Percentiles rank a stretch among this genome's conserved stretches.
Conservation (phyloP, 2,888 invertebrate genomes). For the Flabesymbios commensalis region DNA sequence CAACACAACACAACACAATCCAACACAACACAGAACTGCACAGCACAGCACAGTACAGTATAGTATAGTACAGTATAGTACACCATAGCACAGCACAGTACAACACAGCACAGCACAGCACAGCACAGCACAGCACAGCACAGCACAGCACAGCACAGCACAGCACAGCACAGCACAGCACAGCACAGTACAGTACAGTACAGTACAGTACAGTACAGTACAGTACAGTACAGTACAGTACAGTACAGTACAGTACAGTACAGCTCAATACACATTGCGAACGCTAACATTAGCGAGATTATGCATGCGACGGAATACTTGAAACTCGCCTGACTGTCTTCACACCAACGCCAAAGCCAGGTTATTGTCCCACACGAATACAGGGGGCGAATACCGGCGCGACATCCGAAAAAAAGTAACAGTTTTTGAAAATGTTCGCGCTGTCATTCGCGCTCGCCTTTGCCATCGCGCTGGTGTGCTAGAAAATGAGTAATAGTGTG, state of each 20-base stretch:
- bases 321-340: too few species aligned
- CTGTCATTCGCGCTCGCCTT: too few species aligned
- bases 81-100: not conserved
- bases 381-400: too few species aligned
- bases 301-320: too few species aligned
- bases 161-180: not conserved
- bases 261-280: too few species aligned
- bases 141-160: not conserved
- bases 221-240: not conserved
- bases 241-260: not conserved
- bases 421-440: too few species aligned
- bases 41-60: not conserved
- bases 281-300: too few species aligned
- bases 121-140: not conserved
- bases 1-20: not conserved
- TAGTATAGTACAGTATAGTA: not conserved
- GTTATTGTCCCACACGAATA: too few species aligned
- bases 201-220: not conserved
- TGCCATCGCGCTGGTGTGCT: too few species aligned
- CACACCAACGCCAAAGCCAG: too few species aligned
- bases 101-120: not conserved
- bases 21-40: not conserved
- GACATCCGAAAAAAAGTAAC: too few species aligned
- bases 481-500: too few species aligned
- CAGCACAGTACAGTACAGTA: not conserved